Evolutionary conservation across 2,113 vertebrate genomes (phyloP), one percentile per base, ranked within the genome.

Genomic region (Pogona vitticeps): DNA sequence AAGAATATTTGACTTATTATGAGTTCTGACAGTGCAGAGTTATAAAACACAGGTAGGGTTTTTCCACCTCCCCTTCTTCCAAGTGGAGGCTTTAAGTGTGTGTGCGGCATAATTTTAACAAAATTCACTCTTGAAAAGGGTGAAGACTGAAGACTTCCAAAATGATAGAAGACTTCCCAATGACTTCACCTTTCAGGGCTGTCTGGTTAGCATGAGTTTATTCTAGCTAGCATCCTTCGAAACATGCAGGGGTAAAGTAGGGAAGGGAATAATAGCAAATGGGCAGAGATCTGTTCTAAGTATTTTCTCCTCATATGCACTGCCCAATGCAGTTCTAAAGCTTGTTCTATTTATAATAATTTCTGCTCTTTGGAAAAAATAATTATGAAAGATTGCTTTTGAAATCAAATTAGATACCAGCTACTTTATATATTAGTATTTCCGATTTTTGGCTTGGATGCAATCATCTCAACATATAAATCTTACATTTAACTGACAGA

Each of bases 1-100:
- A 97, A 97, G 96, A 97, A 97, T 97, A 96, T 97, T 97, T 97
- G 97, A 97, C 96, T 97, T 97, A 97, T 97, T 97, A 97, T 95
- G 97, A 97, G 97, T 97, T 97, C 97, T 97, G 97, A 97, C 97
- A 97, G 96, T 94, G 95, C 95, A 95, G 97, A 97, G 96, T 97
- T 97, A 97, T 94, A 96, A 97, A 97, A 97, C 97, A 97, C 96
- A 97, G 97, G 96, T 97, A 96, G 94, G 95, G 93, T 97, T 96
- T 97, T 42, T 56, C 84, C 33, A 70, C 70, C 42, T 80, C 77
- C 84, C 67, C 38, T 86, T 72, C 56, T 10, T 65, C 85, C 95
- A 95, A 94, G 95, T 95, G 88, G 92, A 92, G 92, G 92, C 94
- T 96, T 95, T 95, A 96, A 97, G 96, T 96, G 96, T 96, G 94